These are phyloP conservation scores for Halocynthia roretzi DNA, from an alignment of 23 tunicate species.

Conservation along the genomic window DNA sequence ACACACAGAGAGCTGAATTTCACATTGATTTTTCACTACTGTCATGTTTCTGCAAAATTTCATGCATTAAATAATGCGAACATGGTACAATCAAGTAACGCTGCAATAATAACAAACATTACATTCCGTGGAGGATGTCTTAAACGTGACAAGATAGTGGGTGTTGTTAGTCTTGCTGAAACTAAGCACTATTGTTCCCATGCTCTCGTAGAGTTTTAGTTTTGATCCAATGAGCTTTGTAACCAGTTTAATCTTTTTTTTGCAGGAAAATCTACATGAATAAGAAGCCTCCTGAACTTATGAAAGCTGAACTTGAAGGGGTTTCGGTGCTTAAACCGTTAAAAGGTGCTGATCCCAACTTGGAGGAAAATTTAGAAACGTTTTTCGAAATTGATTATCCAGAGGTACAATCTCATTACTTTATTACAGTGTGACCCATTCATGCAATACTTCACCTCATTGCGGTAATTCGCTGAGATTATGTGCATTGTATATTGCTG, in stretches of 20 bases:
- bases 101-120: too few relatives aligned
- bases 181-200: background rate
- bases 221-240: background rate
- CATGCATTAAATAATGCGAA: too few relatives aligned
- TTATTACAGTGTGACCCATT: background rate
- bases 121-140: too few relatives aligned
- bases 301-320: constrained; percentile 86
- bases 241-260: background rate
- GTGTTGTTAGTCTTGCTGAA: background rate
- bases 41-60: too few relatives aligned
- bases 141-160: too few relatives aligned
- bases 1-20: too few relatives aligned
- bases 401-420: constrained; percentile 33
- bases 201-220: background rate
- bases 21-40: too few relatives aligned
- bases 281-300: constrained; percentile 84
- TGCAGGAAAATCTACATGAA: constrained; percentile 85
- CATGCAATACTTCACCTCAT: background rate
- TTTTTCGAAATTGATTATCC: constrained; percentile 90
- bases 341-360: constrained; percentile 91
- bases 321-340: constrained; percentile 90
- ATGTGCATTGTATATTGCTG: background rate
- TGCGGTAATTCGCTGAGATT: background rate
- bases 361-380: constrained; percentile 92
- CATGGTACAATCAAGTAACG: too few relatives aligned